Evolutionary conservation across 1,140 invertebrate species (phyloP).

Genomic region (Pseudobourletiella spinata): DNA sequence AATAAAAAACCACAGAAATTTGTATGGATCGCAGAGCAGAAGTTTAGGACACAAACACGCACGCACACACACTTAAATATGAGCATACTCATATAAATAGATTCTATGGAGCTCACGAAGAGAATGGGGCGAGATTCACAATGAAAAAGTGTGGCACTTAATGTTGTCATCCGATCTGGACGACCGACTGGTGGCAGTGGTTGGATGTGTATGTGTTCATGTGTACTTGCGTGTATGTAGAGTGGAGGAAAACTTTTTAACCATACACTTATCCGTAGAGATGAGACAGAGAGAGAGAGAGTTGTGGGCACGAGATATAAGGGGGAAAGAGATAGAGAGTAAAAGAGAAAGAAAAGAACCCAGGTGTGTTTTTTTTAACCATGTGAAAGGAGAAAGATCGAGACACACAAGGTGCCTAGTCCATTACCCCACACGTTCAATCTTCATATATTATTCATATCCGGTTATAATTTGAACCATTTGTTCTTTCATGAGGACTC

Average conservation of each 20-base stretch:
- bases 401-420: constrained; percentile 21
- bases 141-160: neutral
- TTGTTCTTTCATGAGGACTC: constrained; percentile 15
- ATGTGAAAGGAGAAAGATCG: constrained; percentile 6
- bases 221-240: neutral
- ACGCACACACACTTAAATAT: no score
- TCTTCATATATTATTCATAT: constrained; percentile 32
- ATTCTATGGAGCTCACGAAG: no score
- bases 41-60: no score
- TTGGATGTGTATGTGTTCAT: neutral
- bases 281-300: constrained; percentile 7
- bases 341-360: constrained; percentile 10
- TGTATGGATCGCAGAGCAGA: no score
- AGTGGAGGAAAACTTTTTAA: neutral
- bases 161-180: neutral
- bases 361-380: constrained; percentile 23
- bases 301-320: neutral
- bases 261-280: constrained; percentile 9
- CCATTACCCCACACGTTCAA: constrained; percentile 19
- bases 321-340: constrained; percentile 3
- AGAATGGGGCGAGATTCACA: neutral
- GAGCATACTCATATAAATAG: no score
- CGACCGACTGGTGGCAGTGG: neutral
- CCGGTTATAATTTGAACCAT: constrained; percentile 24
- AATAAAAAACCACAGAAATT: no score